Conservation (phyloP, 2,113 vertebrate genomes). For the Vireo altiloquus region DNA sequence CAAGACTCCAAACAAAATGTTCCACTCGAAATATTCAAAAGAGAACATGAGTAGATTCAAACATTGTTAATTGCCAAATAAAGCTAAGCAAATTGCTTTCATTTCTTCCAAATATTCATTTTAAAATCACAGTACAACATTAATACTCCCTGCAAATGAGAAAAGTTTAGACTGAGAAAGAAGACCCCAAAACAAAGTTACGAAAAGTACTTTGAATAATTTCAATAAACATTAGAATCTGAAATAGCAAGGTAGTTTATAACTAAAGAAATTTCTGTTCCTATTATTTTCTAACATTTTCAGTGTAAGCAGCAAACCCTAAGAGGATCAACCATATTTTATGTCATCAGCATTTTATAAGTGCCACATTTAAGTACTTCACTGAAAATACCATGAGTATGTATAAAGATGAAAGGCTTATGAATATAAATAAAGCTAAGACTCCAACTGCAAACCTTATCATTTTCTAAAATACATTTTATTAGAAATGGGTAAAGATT, state of each 20-base stretch:
- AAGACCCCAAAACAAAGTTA: slow-evolving; percentile 68
- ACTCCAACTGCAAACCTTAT: slow-evolving; percentile 80
- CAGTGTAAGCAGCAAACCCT: slow-evolving; percentile 78
- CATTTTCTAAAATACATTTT: slow-evolving; percentile 79
- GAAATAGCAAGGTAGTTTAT: slow-evolving; percentile 69
- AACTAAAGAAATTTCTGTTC: slow-evolving; percentile 71
- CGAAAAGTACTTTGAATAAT: slow-evolving; percentile 64
- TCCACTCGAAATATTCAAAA: slow-evolving; percentile 57
- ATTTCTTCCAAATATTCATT: slow-evolving; percentile 47
- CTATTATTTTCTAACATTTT: slow-evolving; percentile 79
- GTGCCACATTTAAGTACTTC: slow-evolving; percentile 82
- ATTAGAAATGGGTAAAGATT: slow-evolving; percentile 72
- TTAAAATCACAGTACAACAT: slow-evolving; percentile 46
- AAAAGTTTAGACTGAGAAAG: slow-evolving; percentile 63
- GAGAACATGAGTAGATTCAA: slow-evolving; percentile 43
- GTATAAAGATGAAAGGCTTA: slow-evolving; percentile 84
- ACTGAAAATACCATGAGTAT: slow-evolving; percentile 78
- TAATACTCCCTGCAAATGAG: slow-evolving; percentile 34
- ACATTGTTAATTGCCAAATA: slow-evolving; percentile 39
- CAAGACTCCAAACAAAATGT: slow-evolving; percentile 58
- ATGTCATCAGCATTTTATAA: slow-evolving; percentile 84
- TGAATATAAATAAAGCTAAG: slow-evolving; percentile 86
- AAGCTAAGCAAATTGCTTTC: slow-evolving; percentile 38
- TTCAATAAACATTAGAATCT: slow-evolving; percentile 66
- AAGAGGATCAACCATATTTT: slow-evolving; percentile 83